phyloP scores from a whole-genome alignment of 2,797 vertebrate species.

The Bovichtus diacanthus region DNA sequence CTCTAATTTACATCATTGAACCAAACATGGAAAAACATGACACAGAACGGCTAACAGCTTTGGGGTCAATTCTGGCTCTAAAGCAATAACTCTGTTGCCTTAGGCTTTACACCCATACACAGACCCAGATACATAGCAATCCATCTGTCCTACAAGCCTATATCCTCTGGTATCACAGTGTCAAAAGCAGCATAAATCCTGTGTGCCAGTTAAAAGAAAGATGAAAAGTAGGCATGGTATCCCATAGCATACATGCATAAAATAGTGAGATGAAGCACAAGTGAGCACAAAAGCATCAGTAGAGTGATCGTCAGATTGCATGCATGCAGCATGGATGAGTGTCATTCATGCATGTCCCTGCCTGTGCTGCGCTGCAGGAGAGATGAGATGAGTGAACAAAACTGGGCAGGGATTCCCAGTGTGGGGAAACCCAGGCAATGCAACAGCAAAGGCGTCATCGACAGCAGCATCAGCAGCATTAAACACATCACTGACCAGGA shows the following conservation, averaged over 20 bases:
- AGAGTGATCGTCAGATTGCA: not conserved
- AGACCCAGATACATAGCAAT: conserved; percentile 20
- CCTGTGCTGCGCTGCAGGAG: conserved; percentile 19
- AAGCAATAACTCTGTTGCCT: conserved; percentile 7
- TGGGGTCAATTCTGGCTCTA: conserved; percentile 5
- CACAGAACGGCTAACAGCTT: conserved; percentile 23
- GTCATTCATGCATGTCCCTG: conserved; percentile 15
- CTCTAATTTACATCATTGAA: conserved; percentile 13
- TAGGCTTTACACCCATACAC: conserved; percentile 1
- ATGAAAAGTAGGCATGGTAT: not conserved
- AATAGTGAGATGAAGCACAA: not conserved
- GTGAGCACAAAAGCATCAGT: not conserved
- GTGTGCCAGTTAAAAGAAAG: not conserved
- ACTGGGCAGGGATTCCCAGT: conserved; percentile 81
- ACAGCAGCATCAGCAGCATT: conserved; percentile 67
- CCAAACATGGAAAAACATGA: conserved; percentile 5
- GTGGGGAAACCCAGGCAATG: conserved; percentile 75
- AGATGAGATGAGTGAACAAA: conserved; percentile 55
- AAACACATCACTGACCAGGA: conserved; percentile 72
- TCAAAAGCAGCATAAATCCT: conserved; percentile 3
- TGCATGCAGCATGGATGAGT: not conserved
- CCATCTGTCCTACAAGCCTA: conserved; percentile 22
- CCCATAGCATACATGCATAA: not conserved
- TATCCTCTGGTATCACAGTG: conserved; percentile 10
- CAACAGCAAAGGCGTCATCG: conserved; percentile 78